These are phyloP conservation scores for Ophonus ardosiacus DNA, from an alignment of 2,888 invertebrate genomes.

Conservation along the genomic window DNA sequence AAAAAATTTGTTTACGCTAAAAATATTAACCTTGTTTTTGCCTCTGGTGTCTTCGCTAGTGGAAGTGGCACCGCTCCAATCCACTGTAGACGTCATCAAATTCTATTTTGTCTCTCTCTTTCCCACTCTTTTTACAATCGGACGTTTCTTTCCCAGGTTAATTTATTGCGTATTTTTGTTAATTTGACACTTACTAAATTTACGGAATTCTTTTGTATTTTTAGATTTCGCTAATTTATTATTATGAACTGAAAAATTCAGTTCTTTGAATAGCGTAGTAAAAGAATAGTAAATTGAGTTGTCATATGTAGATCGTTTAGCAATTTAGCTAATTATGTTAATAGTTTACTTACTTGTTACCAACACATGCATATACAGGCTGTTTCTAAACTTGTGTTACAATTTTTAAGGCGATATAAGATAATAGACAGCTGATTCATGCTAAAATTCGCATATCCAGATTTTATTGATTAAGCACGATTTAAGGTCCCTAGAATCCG, in stretches of 20 bases:
- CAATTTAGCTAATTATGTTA: background rate
- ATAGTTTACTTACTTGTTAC: no score
- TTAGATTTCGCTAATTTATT: constrained; percentile 39
- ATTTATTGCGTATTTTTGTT: constrained; percentile 44
- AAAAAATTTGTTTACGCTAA: constrained; percentile 58
- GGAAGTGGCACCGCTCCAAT: constrained; percentile 29
- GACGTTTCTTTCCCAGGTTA: constrained; percentile 24
- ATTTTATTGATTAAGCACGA: no score
- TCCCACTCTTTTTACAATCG: constrained; percentile 14
- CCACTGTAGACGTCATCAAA: constrained; percentile 51
- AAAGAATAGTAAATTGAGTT: constrained; percentile 5
- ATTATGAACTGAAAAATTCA: constrained; percentile 18
- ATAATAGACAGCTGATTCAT: no score
- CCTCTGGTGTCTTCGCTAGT: constrained; percentile 6
- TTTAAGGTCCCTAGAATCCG: no score
- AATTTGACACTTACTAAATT: constrained; percentile 35
- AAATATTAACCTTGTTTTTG: constrained; percentile 50
- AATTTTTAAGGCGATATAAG: no score
- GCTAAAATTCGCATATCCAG: no score
- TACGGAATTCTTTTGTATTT: constrained; percentile 44
- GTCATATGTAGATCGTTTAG: background rate
- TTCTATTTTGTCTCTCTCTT: constrained; percentile 24
- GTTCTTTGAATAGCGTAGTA: constrained; percentile 29
- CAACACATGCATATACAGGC: no score
- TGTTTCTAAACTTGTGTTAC: no score